phyloP scores from a whole-genome alignment of 1,140 invertebrate species.

The Arion vulgaris region DNA sequence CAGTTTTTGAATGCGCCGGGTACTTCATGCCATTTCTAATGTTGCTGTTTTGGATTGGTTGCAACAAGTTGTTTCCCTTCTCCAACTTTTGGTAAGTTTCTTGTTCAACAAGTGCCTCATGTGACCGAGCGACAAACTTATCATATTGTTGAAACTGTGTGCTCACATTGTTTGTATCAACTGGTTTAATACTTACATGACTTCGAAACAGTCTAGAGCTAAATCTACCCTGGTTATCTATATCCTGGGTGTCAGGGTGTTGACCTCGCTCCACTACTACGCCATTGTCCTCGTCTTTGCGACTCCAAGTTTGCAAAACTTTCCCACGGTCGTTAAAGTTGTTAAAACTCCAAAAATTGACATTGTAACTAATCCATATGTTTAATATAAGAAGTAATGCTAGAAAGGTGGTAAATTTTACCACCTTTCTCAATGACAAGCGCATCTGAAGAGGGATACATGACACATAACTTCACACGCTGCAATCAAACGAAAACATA shows the following conservation, averaged over 20 bases:
- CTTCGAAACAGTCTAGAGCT: neutral
- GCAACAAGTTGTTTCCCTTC: constrained; percentile 1
- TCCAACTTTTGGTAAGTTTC: neutral
- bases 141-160: neutral
- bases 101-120: neutral
- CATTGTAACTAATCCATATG: constrained; percentile 21
- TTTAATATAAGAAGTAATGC: constrained; percentile 24
- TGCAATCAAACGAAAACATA: neutral
- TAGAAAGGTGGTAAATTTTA: constrained; percentile 26
- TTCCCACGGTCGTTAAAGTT: constrained; percentile 30
- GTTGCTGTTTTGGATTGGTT: neutral
- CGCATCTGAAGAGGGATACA: constrained; percentile 14
- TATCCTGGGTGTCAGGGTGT: neutral
- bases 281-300: neutral
- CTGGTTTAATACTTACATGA: neutral
- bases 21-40: neutral
- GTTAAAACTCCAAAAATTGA: constrained; percentile 25
- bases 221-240: neutral
- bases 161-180: neutral
- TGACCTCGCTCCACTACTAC: neutral
- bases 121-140: neutral
- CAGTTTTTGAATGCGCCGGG: neutral
- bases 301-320: constrained; percentile 2
- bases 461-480: neutral
- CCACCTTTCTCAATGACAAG: constrained; percentile 24